Evolutionary conservation across 2,888 invertebrate genomes (phyloP).

Genomic region (Callyntrura sp.): DNA sequence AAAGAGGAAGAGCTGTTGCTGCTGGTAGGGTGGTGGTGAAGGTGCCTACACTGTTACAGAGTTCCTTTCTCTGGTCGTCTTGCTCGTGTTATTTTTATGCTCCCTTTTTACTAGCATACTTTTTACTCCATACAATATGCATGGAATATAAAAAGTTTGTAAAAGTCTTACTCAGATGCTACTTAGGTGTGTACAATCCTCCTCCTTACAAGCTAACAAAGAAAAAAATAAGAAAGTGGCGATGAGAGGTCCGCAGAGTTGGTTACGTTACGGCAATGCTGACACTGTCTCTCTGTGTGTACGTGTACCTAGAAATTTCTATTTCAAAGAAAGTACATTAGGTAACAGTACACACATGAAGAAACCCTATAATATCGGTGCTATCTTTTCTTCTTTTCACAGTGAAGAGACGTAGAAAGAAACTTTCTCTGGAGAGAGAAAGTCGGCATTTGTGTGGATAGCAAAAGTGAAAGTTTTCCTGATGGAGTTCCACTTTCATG

Average conservation of each 20-base stretch:
- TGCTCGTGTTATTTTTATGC: not conserved
- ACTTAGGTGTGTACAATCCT: too few relatives aligned
- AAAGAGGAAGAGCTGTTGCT: conserved; percentile 31
- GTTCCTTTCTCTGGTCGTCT: not conserved
- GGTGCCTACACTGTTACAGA: not conserved
- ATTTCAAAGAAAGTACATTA: not conserved
- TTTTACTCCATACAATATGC: conserved; percentile 27
- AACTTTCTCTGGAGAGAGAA: conserved; percentile 33
- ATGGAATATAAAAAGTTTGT: conserved; percentile 17
- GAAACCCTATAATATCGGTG: not conserved
- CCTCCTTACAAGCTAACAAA: not conserved
- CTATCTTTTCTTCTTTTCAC: not conserved
- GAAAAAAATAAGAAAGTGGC: not conserved
- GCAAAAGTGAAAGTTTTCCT: conserved; percentile 33
- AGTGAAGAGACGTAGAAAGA: not conserved
- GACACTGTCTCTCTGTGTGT: not conserved
- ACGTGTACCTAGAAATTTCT: conserved; percentile 15
- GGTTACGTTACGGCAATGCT: not conserved
- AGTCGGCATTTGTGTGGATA: not conserved
- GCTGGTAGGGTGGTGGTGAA: not conserved
- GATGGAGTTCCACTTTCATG: conserved; percentile 34
- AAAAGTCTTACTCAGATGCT: not conserved
- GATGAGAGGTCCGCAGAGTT: not conserved
- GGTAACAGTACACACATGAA: not conserved
- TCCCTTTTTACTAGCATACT: not conserved